Percentiles rank a stretch among this genome's conserved stretches.
Conservation (phyloP, 2,888 invertebrate species). For the Scaptomyza reducta region DNA sequence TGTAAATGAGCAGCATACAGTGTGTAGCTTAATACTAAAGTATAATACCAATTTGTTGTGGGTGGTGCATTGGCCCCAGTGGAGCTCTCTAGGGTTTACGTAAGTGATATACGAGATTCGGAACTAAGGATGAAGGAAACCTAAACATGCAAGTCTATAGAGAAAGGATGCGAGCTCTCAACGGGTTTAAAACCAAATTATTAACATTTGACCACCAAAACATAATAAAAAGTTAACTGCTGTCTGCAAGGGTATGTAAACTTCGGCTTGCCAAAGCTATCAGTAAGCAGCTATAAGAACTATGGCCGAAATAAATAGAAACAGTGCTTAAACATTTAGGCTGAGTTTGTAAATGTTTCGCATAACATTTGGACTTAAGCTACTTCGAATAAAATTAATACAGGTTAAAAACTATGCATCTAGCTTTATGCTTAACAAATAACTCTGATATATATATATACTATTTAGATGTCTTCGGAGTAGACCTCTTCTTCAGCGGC, state of each 20-base stretch:
- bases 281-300: slow-evolving; percentile 26
- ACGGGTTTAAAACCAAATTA: too few relatives aligned
- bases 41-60: slow-evolving; percentile 44
- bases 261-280: background rate
- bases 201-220: too few relatives aligned
- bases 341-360: slow-evolving; percentile 1
- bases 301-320: slow-evolving; percentile 35
- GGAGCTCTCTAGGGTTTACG: slow-evolving; percentile 23
- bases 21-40: slow-evolving; percentile 50
- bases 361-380: background rate
- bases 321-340: slow-evolving; percentile 2
- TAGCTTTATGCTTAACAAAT: background rate
- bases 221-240: too few relatives aligned
- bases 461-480: slow-evolving; percentile 52
- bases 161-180: slow-evolving; percentile 21
- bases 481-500: slow-evolving; percentile 79
- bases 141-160: slow-evolving; percentile 14
- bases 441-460: background rate
- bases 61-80: slow-evolving; percentile 13
- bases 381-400: background rate
- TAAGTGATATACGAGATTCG: slow-evolving; percentile 7
- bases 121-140: background rate
- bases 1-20: slow-evolving; percentile 40
- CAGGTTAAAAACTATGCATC: background rate
- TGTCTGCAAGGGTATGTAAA: background rate